Conservation (phyloP, 2,113 vertebrate species). For the Arenaria interpres region DNA sequence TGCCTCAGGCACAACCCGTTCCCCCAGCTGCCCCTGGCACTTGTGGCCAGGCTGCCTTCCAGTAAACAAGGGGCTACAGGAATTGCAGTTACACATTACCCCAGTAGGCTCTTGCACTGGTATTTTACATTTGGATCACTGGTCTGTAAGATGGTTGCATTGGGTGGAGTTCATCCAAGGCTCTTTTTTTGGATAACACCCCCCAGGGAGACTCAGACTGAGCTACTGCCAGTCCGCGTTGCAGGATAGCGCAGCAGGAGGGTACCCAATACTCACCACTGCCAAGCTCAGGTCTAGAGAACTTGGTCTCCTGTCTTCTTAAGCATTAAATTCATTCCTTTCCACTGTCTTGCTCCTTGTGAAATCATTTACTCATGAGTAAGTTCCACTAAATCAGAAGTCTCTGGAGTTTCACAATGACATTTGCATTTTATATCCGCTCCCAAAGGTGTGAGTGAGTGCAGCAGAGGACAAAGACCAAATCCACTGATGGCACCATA, state of each 20-base stretch:
- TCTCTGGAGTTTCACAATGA: constrained; percentile 24
- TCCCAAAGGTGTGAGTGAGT: constrained; percentile 13
- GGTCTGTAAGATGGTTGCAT: not conserved
- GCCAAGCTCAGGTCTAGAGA: not conserved
- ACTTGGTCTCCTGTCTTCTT: not conserved
- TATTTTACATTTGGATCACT: not conserved
- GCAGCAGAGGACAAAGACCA: not conserved
- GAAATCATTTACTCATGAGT: constrained; percentile 56
- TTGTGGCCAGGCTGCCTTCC: not conserved
- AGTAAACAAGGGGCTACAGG: not conserved
- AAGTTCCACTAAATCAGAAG: not conserved
- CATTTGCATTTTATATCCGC: constrained; percentile 6
- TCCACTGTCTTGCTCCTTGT: not conserved
- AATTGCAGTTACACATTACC: not conserved
- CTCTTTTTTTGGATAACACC: not conserved
- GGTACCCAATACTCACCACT: not conserved
- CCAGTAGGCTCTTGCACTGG: not conserved
- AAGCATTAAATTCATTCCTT: constrained; percentile 40
- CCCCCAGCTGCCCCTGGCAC: not conserved
- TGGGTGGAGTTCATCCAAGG: not conserved
- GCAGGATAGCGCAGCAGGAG: not conserved
- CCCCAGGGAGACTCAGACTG: not conserved
- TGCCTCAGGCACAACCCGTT: not conserved
- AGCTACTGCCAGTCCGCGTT: not conserved
- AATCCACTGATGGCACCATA: not conserved